A percentile compares a stretch with the other conserved stretches of the same genome.
These are phyloP conservation scores for Protodeltote pygarga DNA, from an alignment of 2,888 invertebrate species.

Conservation along the genomic window DNA sequence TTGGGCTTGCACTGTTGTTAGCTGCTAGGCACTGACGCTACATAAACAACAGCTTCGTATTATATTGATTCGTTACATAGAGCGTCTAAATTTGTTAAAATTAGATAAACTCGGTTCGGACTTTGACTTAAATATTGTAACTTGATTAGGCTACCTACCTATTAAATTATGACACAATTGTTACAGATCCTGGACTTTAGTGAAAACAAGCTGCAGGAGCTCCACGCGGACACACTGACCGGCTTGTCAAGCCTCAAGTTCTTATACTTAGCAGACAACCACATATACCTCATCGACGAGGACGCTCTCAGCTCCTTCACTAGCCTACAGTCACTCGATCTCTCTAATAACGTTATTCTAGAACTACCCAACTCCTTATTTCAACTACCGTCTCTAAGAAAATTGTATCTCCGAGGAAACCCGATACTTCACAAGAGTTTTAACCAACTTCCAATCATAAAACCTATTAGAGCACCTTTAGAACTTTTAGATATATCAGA, in stretches of 20 bases:
- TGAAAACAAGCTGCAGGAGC: constrained; percentile 84
- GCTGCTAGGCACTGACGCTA: too few relatives aligned
- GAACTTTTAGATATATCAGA: constrained; percentile 87
- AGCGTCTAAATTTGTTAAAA: too few relatives aligned
- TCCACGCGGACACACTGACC: constrained; percentile 81
- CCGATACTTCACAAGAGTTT: constrained; percentile 74
- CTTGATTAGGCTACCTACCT: too few relatives aligned
- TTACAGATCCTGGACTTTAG: constrained; percentile 87
- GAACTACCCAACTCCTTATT: constrained; percentile 83
- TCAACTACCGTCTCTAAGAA: constrained; percentile 87
- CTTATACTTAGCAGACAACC: constrained; percentile 87
- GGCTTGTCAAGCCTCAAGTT: constrained; percentile 83
- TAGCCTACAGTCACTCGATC: constrained; percentile 84
- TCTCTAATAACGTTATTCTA: constrained; percentile 84
- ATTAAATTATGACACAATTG: background rate
- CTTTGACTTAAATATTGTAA: too few relatives aligned
- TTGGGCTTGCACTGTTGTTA: too few relatives aligned
- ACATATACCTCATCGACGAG: constrained; percentile 85
- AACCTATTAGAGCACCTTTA: constrained; percentile 87
- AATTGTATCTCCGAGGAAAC: constrained; percentile 87
- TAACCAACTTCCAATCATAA: constrained; percentile 69
- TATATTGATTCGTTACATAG: too few relatives aligned
- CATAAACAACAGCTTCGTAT: too few relatives aligned
- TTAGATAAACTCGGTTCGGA: too few relatives aligned
- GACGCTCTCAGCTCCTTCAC: constrained; percentile 81